Base-by-base conservation (phyloP, 2,113 vertebrate species). In the Phrynosoma blainvillii region DNA sequence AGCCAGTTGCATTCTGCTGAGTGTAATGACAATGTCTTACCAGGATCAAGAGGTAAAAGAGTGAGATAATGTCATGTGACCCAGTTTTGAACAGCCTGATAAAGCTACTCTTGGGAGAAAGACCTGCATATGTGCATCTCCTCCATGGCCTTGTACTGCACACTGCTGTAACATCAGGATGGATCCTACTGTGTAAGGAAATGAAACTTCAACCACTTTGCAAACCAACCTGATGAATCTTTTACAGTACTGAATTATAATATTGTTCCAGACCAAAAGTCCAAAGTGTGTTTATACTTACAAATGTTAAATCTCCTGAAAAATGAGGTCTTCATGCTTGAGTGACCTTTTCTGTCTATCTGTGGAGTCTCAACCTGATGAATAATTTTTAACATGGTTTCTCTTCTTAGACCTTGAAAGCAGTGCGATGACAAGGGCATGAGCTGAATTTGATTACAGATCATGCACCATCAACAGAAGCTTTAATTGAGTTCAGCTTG, bases 341-440 rank as follows among this genome's bases (percentile, higher is more conserved):
- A 83, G 11, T 88, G 80, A 88, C 87, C 87, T 88, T 88, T 83
- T 83, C 87, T 88, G 80, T 83, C 80, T 77, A 56, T 83, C 80
- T 27, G 73, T 65, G 59, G 71, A 82, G 73, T 54, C 86, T 88
- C 40, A 82, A 75, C 30, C 86, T 40, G 87, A 88, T 88, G 87
- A 83, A 88, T 83, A 83, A 77, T 88, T 83, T 82, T 76, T 54
- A 82, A 83, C 30, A 25, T 83, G 80, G 18, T 18, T 23, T 68
- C 81, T 32, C n/a, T 90, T 91, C 25, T 77, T 82, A 59, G 88
- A 75, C 79, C 88, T 93, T 80, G 84, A 84, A 90, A 12, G 81
- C 54, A 85, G 47, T n/a, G 20, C 13, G 66, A 82, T 77, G 79
- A 78, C 84, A 93, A 94, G 4, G 70, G 1, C 27, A 74, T 11